These are phyloP conservation scores for Stomatorhinus ivindoensis DNA, from an alignment of 2,113 vertebrate species.

Conservation along the genomic window DNA sequence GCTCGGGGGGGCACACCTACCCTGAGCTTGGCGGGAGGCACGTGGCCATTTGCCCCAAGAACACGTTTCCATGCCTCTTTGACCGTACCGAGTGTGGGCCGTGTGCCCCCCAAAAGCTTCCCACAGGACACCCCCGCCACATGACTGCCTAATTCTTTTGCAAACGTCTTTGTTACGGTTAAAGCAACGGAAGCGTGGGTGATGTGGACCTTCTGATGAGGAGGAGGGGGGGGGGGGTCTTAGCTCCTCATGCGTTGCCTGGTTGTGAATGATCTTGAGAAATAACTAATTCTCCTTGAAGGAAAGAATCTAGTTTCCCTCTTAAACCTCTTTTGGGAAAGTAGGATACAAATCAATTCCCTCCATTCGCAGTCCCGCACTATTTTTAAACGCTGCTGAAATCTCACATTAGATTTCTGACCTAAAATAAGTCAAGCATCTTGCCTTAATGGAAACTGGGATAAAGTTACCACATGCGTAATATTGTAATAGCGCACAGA, in stretches of 20 bases:
- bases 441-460: conserved; percentile 7
- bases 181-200: not conserved
- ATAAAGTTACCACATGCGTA: not conserved
- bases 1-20: not conserved
- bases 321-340: conserved; percentile 25
- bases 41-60: not conserved
- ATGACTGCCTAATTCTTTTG: not conserved
- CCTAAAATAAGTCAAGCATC: conserved; percentile 25
- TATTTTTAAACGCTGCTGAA: conserved; percentile 33
- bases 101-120: not conserved
- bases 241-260: not conserved
- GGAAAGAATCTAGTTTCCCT: conserved; percentile 29
- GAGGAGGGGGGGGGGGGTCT: not conserved
- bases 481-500: not conserved
- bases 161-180: not conserved
- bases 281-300: conserved; percentile 25
- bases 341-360: conserved; percentile 35
- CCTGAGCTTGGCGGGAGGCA: not conserved
- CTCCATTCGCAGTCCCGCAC: conserved; percentile 12
- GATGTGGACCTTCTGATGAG: not conserved
- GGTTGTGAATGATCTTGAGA: conserved; percentile 17
- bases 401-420: conserved; percentile 33
- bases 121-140: not conserved
- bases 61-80: not conserved
- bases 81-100: not conserved